Base-by-base conservation (phyloP, 2,888 invertebrate genomes). In the Hirtodrosophila cameraria region DNA sequence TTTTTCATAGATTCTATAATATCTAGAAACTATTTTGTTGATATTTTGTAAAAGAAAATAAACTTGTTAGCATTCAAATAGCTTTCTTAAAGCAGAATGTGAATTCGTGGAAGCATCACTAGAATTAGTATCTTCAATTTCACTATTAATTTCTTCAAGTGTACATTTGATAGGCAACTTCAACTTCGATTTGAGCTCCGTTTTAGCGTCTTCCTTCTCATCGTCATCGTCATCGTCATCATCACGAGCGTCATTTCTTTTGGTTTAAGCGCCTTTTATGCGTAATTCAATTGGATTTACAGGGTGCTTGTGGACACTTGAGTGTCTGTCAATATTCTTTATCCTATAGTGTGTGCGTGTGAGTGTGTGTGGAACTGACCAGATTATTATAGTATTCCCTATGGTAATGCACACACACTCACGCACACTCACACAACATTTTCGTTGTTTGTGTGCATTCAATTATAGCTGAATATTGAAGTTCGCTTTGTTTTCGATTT, bases 221-320 rank as follows among this genome's bases (percentile, higher is more conserved):
- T 2, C 23, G 25, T 25, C 39, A 16, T 68, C 59, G 31, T 55
- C 67, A 12, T 53, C 52, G 27, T 62, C 53, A 48, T 55, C 64
- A 58, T 64, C 67, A 69, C 65, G 76, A 71, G 42, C 28, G 50
- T 79, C 80, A 65, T 83, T 81, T 80, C 75, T 68, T 80, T 85
- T 70, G 69, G 55, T 66, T 79, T 82, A 82, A 83, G 82, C 82
- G 82, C 77, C 82, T 76, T 82, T 78, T 77, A 83, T 83, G 77
- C 77, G 75, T 79, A 85, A 85, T 83, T 83, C 85, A 77, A 85
- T 85, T 79, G 72, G 80, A 71, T 81, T 85, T 81, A 81, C 80
- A 82, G 86, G 83, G 80, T 81, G 80, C 80, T 81, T 81, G 80
- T 53, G 86, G 73, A 85, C 80, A 81, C 80, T 81, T 82, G 80